These are phyloP conservation scores for Nicator chloris DNA, from an alignment of 2,113 vertebrate genomes.

Conservation along the genomic window DNA sequence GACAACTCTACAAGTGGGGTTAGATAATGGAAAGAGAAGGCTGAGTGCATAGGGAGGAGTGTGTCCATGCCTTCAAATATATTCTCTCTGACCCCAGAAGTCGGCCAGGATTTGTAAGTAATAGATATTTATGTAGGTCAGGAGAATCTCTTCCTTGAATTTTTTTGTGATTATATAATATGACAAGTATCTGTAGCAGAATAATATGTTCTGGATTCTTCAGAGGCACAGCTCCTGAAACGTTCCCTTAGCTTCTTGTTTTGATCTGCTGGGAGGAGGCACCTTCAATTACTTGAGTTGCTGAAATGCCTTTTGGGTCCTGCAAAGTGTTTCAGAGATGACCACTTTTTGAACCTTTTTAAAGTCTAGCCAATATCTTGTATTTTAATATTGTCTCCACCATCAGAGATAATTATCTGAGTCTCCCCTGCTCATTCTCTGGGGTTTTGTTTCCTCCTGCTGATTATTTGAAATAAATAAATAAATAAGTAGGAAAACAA, in stretches of 20 bases:
- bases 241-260: not conserved
- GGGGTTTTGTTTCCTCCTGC: not conserved
- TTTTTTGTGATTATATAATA: not conserved
- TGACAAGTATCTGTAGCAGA: not conserved
- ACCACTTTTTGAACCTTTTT: not conserved
- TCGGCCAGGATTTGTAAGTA: not conserved
- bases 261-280: not conserved
- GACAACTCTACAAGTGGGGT: not conserved
- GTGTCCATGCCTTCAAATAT: not conserved
- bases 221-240: not conserved
- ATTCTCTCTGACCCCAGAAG: not conserved
- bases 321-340: not conserved
- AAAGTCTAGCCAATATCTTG: not conserved
- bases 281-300: not conserved
- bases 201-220: not conserved
- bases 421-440: not conserved
- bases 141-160: not conserved
- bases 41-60: not conserved
- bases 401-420: not conserved
- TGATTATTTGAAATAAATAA: constrained; percentile 33
- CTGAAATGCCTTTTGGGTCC: not conserved
- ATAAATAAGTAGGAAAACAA: constrained; percentile 15
- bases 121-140: not conserved
- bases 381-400: not conserved
- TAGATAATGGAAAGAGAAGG: not conserved